Conservation (phyloP, 2,888 invertebrate genomes). For the Geophilus truncorum region DNA sequence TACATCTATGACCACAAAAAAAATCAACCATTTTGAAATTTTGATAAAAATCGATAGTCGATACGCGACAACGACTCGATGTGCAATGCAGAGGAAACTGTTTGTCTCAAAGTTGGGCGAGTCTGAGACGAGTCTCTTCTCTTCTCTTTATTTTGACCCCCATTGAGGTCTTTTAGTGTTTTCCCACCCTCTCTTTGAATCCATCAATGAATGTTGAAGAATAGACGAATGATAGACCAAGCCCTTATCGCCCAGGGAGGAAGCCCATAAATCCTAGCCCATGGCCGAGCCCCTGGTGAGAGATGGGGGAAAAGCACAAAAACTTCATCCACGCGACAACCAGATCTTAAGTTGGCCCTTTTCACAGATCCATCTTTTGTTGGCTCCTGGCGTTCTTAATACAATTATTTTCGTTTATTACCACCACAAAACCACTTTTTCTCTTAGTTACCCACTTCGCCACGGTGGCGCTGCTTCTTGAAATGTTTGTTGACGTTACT, state of each 20-base stretch:
- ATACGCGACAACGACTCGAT: too few species aligned
- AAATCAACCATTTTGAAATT: too few species aligned
- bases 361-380: not conserved
- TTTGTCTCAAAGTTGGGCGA: not conserved
- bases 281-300: not conserved
- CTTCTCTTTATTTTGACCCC: not conserved
- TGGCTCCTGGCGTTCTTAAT: not conserved
- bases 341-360: not conserved
- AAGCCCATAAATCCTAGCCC: not conserved
- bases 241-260: not conserved
- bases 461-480: too few species aligned
- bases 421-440: too few species aligned
- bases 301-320: not conserved
- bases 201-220: slow-evolving; percentile 2
- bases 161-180: not conserved
- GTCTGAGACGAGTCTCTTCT: not conserved
- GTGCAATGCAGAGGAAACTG: too few species aligned
- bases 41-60: too few species aligned
- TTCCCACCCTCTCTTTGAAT: slow-evolving; percentile 10
- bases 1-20: too few species aligned
- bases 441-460: too few species aligned
- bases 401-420: too few species aligned
- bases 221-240: not conserved
- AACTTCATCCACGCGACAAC: not conserved
- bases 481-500: too few species aligned